Conservation (phyloP, 2,113 vertebrate genomes). For the Fregata magnificens region DNA sequence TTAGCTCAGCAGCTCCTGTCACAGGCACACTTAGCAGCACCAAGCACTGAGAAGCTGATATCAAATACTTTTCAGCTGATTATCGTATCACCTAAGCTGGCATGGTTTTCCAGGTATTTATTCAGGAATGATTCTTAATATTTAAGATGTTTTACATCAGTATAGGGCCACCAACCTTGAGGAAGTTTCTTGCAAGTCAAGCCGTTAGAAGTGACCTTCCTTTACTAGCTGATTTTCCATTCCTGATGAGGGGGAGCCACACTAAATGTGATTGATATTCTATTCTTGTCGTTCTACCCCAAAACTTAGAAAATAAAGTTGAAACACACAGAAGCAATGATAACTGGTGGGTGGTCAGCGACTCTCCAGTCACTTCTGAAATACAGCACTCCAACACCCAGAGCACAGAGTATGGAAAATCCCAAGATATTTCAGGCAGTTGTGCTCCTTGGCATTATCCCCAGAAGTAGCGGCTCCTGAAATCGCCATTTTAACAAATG, state of each 20-base stretch:
- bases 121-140: not conserved
- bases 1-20: not conserved
- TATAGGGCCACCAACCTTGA: not conserved
- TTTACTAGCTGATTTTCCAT: not conserved
- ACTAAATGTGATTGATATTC: not conserved
- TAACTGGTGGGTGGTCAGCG: not conserved
- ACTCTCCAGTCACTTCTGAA: not conserved
- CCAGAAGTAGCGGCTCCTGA: not conserved
- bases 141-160: not conserved
- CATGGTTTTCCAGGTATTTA: not conserved
- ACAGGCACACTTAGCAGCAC: not conserved
- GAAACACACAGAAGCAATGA: not conserved
- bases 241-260: not conserved
- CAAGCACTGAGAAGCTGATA: not conserved
- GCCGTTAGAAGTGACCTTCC: not conserved
- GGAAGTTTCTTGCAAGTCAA: not conserved
- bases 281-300: not conserved
- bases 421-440: not conserved
- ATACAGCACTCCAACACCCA: rapidly evolving
- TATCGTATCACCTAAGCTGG: not conserved
- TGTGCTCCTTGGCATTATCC: not conserved
- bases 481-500: not conserved
- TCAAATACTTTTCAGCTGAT: not conserved
- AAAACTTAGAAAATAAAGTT: not conserved
- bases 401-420: not conserved